Evolutionary conservation across 1,140 invertebrate genomes (phyloP).

Genomic region (Hycleus phaleratus): DNA sequence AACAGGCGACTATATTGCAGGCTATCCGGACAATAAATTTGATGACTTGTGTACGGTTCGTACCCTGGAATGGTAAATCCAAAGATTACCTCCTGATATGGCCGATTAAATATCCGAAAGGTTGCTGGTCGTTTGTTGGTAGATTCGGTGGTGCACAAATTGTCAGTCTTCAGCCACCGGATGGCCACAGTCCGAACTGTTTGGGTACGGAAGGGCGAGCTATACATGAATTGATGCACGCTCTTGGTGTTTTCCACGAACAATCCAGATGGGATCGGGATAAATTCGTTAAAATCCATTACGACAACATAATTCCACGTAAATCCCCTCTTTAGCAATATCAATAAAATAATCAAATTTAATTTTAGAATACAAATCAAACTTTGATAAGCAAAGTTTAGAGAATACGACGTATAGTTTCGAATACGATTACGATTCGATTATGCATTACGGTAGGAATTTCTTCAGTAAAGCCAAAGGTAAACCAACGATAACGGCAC

Average conservation of each 20-base stretch:
- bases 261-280: slow-evolving; percentile 56
- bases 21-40: slow-evolving; percentile 52
- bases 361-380: slow-evolving; percentile 47
- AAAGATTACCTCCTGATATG: slow-evolving; percentile 57
- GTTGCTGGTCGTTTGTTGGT: slow-evolving; percentile 64
- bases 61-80: slow-evolving; percentile 52
- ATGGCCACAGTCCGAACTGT: slow-evolving; percentile 49
- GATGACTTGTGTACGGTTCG: slow-evolving; percentile 55
- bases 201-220: slow-evolving; percentile 52
- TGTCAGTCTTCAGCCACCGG: slow-evolving; percentile 55
- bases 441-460: slow-evolving; percentile 64
- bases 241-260: slow-evolving; percentile 58
- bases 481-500: slow-evolving; percentile 55
- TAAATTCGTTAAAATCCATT: slow-evolving; percentile 50
- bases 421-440: slow-evolving; percentile 64
- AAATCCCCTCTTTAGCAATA: slow-evolving; percentile 14
- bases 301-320: slow-evolving; percentile 51
- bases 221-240: slow-evolving; percentile 61
- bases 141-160: slow-evolving; percentile 57
- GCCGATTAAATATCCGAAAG: slow-evolving; percentile 57
- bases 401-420: slow-evolving; percentile 55
- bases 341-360: not conserved
- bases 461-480: slow-evolving; percentile 48
- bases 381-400: slow-evolving; percentile 55
- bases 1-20: slow-evolving; percentile 51